Base-by-base conservation (phyloP, 53 echinoderm and acorn worm genomes). In the Henricia sp. region DNA sequence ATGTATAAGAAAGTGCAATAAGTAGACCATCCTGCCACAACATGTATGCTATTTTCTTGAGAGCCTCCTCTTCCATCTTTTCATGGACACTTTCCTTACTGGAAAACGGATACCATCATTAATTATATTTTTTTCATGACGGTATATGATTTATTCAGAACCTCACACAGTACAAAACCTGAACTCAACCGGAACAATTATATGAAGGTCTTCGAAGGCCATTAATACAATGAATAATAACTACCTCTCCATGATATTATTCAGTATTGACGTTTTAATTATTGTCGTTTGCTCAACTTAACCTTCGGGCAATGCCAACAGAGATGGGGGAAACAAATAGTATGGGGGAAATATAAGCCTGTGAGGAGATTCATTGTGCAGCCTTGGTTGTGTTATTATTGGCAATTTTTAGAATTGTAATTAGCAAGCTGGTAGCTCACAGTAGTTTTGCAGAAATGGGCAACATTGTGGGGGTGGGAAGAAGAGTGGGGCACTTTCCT, bases 241-340 rank as follows among this genome's bases (percentile, higher is more conserved):
- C 40, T 24, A 10, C 4, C 28, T 23, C 42, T 27, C 70, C 70
- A 19, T 10, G 44, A 13, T 20, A 43, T 70, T 44, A 44, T 42
- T 28, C 70, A 70, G 44, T 70, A 70, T 70, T 70, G 70, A 70
- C 70, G 46, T 27, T 70, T 25, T 70, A 44, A 43, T 70, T 43
- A 44, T 42, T 10, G 38, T 70, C 28, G 46, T 70, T 70, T 70
- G 70, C 44, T 12, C 33, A 60, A n/a, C n/a, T n/a, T n/a, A n/a
- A 33, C 62, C 70, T 28, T 67, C 21, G 10, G 67, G 38, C 67
- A 32, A 34, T 34, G 29, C 58, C 30, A 13, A 29, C 62, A 10
- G 17, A 30, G 5, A 11, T n/a, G 17, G 33, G 62, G 62, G 23
- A 30, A 29, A 60, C 29, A 32, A 60, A 29, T 32, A 30, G 10